These are phyloP conservation scores for Noctuana brunneofusca DNA, from an alignment of 2,888 invertebrate genomes.

Conservation along the genomic window DNA sequence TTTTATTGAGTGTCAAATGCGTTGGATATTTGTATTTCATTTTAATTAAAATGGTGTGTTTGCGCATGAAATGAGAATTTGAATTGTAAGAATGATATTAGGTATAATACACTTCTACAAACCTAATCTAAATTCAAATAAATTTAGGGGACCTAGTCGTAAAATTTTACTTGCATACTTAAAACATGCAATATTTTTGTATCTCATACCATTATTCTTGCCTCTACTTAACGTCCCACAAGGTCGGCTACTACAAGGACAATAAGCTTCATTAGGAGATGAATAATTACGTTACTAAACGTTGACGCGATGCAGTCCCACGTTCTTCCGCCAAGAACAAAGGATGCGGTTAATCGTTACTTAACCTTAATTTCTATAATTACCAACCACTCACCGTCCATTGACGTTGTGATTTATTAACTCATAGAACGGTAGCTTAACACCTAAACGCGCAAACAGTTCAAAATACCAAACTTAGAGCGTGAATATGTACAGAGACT, in stretches of 20 bases:
- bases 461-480: slow-evolving; percentile 26
- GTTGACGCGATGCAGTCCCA: slow-evolving; percentile 48
- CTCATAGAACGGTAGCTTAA: slow-evolving; percentile 40
- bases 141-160: no score
- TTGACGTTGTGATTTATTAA: slow-evolving; percentile 76
- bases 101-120: no score
- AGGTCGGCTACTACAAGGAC: slow-evolving; percentile 22
- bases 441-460: slow-evolving; percentile 34
- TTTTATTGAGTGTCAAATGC: slow-evolving; percentile 58
- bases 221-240: background rate
- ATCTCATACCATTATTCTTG: background rate
- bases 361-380: slow-evolving; percentile 80
- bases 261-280: slow-evolving; percentile 34
- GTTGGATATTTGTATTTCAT: slow-evolving; percentile 42
- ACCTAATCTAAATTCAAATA: no score
- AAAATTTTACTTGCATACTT: no score
- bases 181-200: background rate
- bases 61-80: slow-evolving; percentile 4
- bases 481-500: slow-evolving; percentile 3
- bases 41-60: slow-evolving; percentile 26
- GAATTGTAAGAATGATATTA: background rate
- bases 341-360: slow-evolving; percentile 69
- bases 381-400: slow-evolving; percentile 50
- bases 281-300: slow-evolving; percentile 32
- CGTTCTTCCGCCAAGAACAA: slow-evolving; percentile 67